phyloP scores from a whole-genome alignment of 1,140 invertebrate species.

The Samia ricini region DNA sequence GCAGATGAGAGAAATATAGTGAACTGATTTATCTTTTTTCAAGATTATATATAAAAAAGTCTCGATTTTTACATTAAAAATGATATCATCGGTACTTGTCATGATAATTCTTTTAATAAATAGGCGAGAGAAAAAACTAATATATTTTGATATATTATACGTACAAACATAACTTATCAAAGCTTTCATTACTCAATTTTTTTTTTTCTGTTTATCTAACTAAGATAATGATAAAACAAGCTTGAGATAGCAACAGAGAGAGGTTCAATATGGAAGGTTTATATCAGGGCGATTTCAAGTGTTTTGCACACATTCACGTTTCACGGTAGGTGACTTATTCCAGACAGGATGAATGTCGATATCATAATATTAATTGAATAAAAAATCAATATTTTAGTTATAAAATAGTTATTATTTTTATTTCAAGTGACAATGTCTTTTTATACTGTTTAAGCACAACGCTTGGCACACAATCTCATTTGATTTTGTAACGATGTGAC shows the following conservation, averaged over 20 bases:
- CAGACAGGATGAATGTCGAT: slow-evolving; percentile 1
- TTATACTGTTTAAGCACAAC: too few species aligned
- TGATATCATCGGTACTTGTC: too few species aligned
- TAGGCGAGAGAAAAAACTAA: neutral
- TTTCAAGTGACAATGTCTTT: too few species aligned
- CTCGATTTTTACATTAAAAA: too few species aligned
- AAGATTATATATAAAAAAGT: too few species aligned
- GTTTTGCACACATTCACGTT: slow-evolving; percentile 26
- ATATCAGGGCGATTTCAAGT: slow-evolving; percentile 36
- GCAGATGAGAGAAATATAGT: too few species aligned
- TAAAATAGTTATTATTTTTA: too few species aligned
- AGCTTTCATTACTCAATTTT: slow-evolving; percentile 59
- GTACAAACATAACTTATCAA: slow-evolving; percentile 39
- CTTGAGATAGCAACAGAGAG: slow-evolving; percentile 63
- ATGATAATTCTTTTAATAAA: too few species aligned
- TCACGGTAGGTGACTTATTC: slow-evolving; percentile 14
- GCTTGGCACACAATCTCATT: too few species aligned
- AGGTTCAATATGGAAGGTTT: slow-evolving; percentile 55
- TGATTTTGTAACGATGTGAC: too few species aligned
- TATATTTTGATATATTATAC: slow-evolving; percentile 5
- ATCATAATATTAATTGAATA: neutral
- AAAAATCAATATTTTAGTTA: too few species aligned
- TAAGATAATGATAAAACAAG: slow-evolving; percentile 57
- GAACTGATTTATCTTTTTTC: too few species aligned
- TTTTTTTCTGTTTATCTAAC: slow-evolving; percentile 48